A percentile compares a stretch with the other conserved stretches of the same genome.
Conservation (phyloP, 2,797 vertebrate genomes). For the Glyptemys insculpta region DNA sequence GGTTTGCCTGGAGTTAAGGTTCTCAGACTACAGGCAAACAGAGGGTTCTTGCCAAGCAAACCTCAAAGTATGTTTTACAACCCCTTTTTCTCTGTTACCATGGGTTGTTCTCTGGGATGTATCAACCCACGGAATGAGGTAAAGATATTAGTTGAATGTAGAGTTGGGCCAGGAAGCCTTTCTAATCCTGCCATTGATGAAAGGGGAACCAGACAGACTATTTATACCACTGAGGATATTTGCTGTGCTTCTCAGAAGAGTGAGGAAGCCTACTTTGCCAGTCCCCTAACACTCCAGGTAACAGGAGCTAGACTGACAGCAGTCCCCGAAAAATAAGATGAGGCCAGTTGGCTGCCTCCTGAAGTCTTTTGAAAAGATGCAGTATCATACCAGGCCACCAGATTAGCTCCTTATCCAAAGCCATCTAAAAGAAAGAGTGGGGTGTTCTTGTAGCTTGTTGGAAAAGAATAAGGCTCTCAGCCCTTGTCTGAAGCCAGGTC, state of each 20-base stretch:
- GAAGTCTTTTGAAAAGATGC: not conserved
- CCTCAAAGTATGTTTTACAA: not conserved
- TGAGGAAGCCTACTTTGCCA: not conserved
- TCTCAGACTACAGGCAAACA: not conserved
- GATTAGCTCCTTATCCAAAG: not conserved
- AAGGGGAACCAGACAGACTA: not conserved
- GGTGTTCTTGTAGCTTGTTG: conserved; percentile 1
- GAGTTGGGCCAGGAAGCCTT: not conserved
- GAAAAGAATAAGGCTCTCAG: not conserved
- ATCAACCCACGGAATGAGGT: not conserved
- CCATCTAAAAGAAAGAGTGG: not conserved
- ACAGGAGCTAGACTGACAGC: not conserved
- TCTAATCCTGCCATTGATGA: not conserved
- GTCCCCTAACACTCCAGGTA: not conserved
- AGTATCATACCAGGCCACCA: not conserved
- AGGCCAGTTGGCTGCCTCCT: not conserved
- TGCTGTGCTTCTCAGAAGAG: not conserved
- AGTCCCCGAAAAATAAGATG: not conserved
- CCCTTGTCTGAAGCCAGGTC: not conserved
- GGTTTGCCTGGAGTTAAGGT: not conserved
- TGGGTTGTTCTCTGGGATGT: not conserved
- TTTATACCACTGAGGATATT: not conserved
- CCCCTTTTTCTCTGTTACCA: rapidly evolving
- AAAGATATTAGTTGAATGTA: not conserved
- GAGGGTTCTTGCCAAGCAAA: not conserved